These are phyloP conservation scores for Esox masquinongy DNA, from an alignment of 2,797 vertebrate genomes.

Conservation along the genomic window DNA sequence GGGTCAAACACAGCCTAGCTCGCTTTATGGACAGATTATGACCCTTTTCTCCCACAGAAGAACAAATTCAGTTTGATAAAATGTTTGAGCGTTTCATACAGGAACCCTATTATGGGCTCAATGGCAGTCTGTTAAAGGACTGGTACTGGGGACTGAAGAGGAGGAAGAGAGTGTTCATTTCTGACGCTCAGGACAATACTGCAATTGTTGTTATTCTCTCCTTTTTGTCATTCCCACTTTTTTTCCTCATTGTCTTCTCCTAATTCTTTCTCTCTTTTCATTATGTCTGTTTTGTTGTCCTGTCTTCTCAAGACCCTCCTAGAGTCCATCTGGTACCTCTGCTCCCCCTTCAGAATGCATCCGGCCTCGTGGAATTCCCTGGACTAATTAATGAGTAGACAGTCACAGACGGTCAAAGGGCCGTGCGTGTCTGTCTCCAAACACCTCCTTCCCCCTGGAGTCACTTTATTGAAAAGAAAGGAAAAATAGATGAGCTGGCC, in stretches of 20 bases:
- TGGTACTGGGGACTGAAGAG: slow-evolving; percentile 30
- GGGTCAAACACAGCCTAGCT: slow-evolving; percentile 75
- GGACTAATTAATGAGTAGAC: slow-evolving; percentile 83
- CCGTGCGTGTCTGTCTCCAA: slow-evolving; percentile 70
- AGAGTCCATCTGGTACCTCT: slow-evolving; percentile 83
- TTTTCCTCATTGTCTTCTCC: no score
- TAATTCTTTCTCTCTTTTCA: slow-evolving; percentile 24
- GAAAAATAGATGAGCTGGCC: slow-evolving; percentile 75
- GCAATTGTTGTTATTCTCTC: slow-evolving; percentile 50
- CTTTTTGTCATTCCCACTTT: slow-evolving; percentile 37
- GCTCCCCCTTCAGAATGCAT: slow-evolving; percentile 70
- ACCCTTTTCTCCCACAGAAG: slow-evolving; percentile 44
- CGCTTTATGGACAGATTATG: slow-evolving; percentile 76
- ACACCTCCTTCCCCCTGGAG: slow-evolving; percentile 64
- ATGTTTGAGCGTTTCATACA: slow-evolving; percentile 55
- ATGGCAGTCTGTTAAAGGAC: slow-evolving; percentile 44
- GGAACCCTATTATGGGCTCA: slow-evolving; percentile 54
- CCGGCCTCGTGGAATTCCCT: slow-evolving; percentile 79
- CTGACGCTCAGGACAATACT: slow-evolving; percentile 54
- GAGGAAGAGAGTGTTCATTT: slow-evolving; percentile 34
- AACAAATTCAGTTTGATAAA: slow-evolving; percentile 68
- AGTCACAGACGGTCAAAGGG: slow-evolving; percentile 74
- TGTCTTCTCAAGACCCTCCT: slow-evolving; percentile 69
- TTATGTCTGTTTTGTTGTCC: slow-evolving; percentile 60
- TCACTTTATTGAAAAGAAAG: slow-evolving; percentile 75